These are phyloP conservation scores for Paracentrotus lividus DNA, from an alignment of 53 echinoderm and acorn worm genomes.

Conservation along the genomic window DNA sequence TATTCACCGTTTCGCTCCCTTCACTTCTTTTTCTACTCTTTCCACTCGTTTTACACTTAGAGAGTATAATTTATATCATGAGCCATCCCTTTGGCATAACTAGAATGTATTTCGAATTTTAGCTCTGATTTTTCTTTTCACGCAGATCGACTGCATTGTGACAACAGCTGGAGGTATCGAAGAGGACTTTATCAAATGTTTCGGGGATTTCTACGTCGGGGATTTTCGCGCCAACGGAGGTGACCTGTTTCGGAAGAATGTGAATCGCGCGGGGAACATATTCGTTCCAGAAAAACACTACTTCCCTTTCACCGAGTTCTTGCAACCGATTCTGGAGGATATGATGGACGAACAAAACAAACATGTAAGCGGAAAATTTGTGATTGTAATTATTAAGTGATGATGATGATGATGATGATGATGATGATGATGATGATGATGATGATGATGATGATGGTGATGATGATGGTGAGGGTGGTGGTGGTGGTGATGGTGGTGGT, in stretches of 20 bases:
- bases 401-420: neutral
- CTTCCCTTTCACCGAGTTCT: slow-evolving; percentile 23
- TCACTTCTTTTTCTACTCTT: too few relatives aligned
- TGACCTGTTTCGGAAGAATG: neutral
- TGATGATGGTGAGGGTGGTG: too few relatives aligned
- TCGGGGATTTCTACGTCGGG: slow-evolving; percentile 50
- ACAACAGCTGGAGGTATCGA: slow-evolving; percentile 63
- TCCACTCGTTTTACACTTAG: too few relatives aligned
- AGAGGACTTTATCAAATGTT: slow-evolving; percentile 64
- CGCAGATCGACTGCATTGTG: slow-evolving; percentile 65
- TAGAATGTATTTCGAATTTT: neutral
- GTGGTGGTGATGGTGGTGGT: too few relatives aligned
- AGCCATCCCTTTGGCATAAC: too few relatives aligned
- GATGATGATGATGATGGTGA: neutral
- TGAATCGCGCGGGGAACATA: slow-evolving; percentile 57
- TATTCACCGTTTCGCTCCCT: too few relatives aligned
- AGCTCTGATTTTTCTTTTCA: neutral
- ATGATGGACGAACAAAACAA: slow-evolving; percentile 63
- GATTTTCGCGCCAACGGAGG: slow-evolving; percentile 30
- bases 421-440: neutral
- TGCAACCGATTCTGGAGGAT: slow-evolving; percentile 60
- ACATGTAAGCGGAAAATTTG: neutral
- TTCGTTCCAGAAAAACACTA: slow-evolving; percentile 57
- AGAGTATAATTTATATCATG: too few relatives aligned
- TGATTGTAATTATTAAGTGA: neutral